These are phyloP conservation scores for Mystacornis crossleyi DNA, from an alignment of 2,113 vertebrate genomes.

Conservation along the genomic window DNA sequence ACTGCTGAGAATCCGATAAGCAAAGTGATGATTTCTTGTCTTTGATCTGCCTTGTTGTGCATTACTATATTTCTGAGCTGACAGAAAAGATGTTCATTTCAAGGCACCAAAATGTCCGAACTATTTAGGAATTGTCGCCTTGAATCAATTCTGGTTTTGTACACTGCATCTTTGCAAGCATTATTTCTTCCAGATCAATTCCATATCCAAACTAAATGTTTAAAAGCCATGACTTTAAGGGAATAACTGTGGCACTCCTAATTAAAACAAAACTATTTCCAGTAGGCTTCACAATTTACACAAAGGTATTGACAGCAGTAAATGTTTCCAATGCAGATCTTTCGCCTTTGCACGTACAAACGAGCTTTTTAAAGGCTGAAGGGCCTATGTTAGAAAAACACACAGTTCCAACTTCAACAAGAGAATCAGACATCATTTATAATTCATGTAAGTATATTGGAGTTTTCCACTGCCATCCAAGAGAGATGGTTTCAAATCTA, in stretches of 20 bases:
- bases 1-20: slow-evolving; percentile 5
- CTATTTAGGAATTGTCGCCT: slow-evolving; percentile 73
- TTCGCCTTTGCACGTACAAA: neutral
- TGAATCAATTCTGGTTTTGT: slow-evolving; percentile 79
- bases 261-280: slow-evolving; percentile 17
- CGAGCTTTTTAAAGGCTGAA: slow-evolving; percentile 40
- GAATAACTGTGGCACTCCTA: slow-evolving; percentile 30
- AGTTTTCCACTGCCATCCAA: slow-evolving; percentile 74
- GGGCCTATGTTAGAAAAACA: slow-evolving; percentile 48
- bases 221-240: slow-evolving; percentile 73
- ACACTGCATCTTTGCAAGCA: slow-evolving; percentile 63
- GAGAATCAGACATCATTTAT: slow-evolving; percentile 80
- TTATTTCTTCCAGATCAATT: slow-evolving; percentile 79
- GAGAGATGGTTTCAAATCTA: slow-evolving; percentile 75
- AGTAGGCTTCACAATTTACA: slow-evolving; percentile 1
- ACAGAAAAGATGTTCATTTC: slow-evolving; percentile 75
- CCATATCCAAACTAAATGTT: slow-evolving; percentile 76
- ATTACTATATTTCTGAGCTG: slow-evolving; percentile 72
- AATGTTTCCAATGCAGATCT: slow-evolving; percentile 39
- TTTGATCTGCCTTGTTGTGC: slow-evolving; percentile 33
- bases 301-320: neutral
- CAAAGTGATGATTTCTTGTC: slow-evolving; percentile 18
- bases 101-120: slow-evolving; percentile 86
- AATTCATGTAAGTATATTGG: slow-evolving; percentile 86
- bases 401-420: slow-evolving; percentile 54